Evolutionary conservation across 2,113 vertebrate species (phyloP).

Genomic region (Labrus mixtus): DNA sequence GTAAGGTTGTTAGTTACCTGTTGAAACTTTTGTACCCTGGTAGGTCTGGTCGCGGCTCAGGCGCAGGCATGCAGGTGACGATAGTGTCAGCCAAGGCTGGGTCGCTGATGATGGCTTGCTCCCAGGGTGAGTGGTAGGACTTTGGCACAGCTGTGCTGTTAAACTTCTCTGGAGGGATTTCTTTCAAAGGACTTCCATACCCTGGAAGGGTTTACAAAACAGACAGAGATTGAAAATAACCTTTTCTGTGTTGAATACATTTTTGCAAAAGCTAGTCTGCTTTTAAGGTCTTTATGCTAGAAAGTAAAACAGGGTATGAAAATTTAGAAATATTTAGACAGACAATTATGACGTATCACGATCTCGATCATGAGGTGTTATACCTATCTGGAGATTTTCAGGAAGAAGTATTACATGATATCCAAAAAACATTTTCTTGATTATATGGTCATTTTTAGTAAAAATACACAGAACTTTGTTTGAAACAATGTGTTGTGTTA

Average conservation of each 20-base stretch:
- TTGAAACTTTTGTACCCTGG: conserved; percentile 96
- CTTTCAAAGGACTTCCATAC: conserved; percentile 93
- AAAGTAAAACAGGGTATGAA: too few species aligned
- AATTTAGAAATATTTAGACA: too few species aligned
- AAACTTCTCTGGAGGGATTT: conserved; percentile 93
- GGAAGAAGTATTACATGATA: neutral
- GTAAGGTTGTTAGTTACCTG: conserved; percentile 83
- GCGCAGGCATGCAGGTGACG: conserved; percentile 83
- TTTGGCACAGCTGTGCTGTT: conserved; percentile 93
- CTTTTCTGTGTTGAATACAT: neutral
- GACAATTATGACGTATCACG: neutral
- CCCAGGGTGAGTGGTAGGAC: conserved; percentile 96
- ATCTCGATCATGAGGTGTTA: neutral
- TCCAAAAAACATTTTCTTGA: too few species aligned
- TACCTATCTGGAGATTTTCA: neutral
- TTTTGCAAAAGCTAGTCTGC: neutral
- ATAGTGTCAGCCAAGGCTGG: conserved; percentile 88
- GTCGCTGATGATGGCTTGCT: conserved; percentile 89
- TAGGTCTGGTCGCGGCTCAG: conserved; percentile 83
- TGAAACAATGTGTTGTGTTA: too few species aligned
- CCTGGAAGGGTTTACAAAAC: conserved; percentile 76
- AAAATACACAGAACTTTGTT: too few species aligned
- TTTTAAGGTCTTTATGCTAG: neutral
- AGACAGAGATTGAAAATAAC: neutral
- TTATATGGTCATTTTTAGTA: too few species aligned